Percentiles rank a stretch among this genome's conserved stretches.
phyloP scores from a whole-genome alignment of 53 echinoderm and acorn worm genomes.

The Echinometra lucunter region DNA sequence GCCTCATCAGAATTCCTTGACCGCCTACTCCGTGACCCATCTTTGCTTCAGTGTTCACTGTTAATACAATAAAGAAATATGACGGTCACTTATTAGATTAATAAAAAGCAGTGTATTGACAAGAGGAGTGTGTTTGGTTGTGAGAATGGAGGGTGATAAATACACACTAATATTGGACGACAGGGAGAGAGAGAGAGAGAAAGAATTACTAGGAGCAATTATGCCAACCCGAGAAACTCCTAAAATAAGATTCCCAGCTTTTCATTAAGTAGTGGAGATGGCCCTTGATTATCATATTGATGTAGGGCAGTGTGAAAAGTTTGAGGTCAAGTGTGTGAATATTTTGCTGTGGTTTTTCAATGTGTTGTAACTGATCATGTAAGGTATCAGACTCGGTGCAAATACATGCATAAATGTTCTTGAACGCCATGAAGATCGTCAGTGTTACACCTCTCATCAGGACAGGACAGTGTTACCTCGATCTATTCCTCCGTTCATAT shows the following conservation, averaged over 20 bases:
- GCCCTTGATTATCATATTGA: not conserved
- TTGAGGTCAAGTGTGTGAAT: not conserved
- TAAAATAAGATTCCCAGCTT: not conserved
- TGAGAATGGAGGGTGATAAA: not conserved
- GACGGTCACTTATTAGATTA: not conserved
- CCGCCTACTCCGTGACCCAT: slow-evolving; percentile 61
- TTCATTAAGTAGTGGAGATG: not conserved
- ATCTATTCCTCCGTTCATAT: not conserved
- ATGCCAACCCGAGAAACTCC: not conserved
- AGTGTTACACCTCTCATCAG: not conserved
- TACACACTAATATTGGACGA: too few species aligned
- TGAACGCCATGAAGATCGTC: not conserved
- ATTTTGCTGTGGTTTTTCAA: too few species aligned
- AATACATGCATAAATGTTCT: too few species aligned
- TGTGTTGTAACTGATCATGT: too few species aligned
- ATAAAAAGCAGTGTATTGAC: not conserved
- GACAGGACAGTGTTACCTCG: not conserved
- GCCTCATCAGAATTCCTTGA: slow-evolving; percentile 15
- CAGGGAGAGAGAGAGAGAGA: not conserved
- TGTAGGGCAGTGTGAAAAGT: not conserved
- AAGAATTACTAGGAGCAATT: not conserved
- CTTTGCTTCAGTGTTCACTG: slow-evolving; percentile 3
- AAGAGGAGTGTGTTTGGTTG: not conserved
- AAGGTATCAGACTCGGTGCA: too few species aligned
- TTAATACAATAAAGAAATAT: not conserved